Base-by-base conservation (phyloP, 37 sponge, comb jelly and placozoan genomes). In the Amphimedon queenslandica region DNA sequence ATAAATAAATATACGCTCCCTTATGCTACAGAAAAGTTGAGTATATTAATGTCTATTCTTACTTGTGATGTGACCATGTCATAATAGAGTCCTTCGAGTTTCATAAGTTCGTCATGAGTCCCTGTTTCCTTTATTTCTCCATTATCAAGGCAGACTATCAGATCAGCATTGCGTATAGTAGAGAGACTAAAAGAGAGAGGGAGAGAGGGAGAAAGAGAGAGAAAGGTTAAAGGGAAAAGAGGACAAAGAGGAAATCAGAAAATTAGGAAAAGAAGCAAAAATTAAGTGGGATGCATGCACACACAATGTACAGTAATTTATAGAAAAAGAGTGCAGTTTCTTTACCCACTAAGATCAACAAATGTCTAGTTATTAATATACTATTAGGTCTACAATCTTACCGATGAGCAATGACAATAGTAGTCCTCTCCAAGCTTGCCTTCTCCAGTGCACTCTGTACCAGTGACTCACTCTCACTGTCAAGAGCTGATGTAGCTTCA, bases 401-500 rank as follows among this genome's bases (percentile, higher is more conserved):
- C 3, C 95, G 73, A 61, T 94, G 95, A 31, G 95, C 95, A 25
- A 94, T 86, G 11, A 94, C 77, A 18, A 94, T 87, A 24, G 90
- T 94, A 42, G 95, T 94, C 35, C 95, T 64, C 24, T 95, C 98
- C 34, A 77, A 58, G 31, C 80, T 39, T 4, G 90, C 96, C 73
- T 79, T 70, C 65, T 94, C 91, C 60, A 94, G 63, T 11, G 95
- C 95, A 35, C 60, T 73, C 64, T 94, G 95, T 3, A 94, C 95
- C 35, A 90, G 37, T 2, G 77, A 29, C 53, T 94, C 95, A 75
- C 95, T 94, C 80, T 90, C 88, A 40, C 80, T 87, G 70, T 94
- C 95, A 69, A 94, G 88, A 29, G 94, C 94, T 55, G 94, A 94
- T 56, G 94, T 94, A 51, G 94, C 94, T 70, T 94, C 94, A 71